Evolutionary conservation across 2,113 vertebrate genomes (phyloP), one percentile per base, ranked within the genome.

Genomic region (Albula goreensis): DNA sequence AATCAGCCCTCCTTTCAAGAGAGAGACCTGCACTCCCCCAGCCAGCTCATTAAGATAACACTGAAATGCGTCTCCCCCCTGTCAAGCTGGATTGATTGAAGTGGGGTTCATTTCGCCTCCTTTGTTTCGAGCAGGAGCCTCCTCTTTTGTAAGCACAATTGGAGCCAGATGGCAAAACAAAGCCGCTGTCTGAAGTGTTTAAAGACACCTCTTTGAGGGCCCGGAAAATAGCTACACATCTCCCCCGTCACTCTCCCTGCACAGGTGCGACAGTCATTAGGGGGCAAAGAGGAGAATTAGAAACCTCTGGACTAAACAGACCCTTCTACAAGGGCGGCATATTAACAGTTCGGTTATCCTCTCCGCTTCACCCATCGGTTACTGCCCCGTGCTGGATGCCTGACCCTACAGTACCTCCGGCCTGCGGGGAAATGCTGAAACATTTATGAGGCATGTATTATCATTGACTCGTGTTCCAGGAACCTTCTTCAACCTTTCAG

Each of bases 31-130:
- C 89, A 92, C 91, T 92, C 85, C 90, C 91, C 92, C 90, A 91
- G 93, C 93, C 93, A 94, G 91, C 93, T 94, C 93, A 94, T 94
- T 93, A 95, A 94, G 92, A 94, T 94, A 94, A 93, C 93, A 90
- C 89, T 89, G 89, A 93, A 90, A 92, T 70, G 90, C 91, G 89
- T 90, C 90, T 92, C 88, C 90, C 90, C 57, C 91, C 52, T 57
- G 90, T 94, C 93, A 91, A 92, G 89, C 91, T 85, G 90, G 88
- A 90, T 94, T 92, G 93, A 94, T 93, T 93, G 93, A 93, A 94
- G 90, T 88, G 91, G 88, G 88, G 89, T 91, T 94, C 93, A 93
- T 93, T 93, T 94, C 88, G 83, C 88, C 91, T 90, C 89, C 90
- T 93, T 95, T 95, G 93, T 95, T 92, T 93, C 87, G 84, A 11